Conservation (phyloP, 2,113 vertebrate genomes). For the Otocyon megalotis region DNA sequence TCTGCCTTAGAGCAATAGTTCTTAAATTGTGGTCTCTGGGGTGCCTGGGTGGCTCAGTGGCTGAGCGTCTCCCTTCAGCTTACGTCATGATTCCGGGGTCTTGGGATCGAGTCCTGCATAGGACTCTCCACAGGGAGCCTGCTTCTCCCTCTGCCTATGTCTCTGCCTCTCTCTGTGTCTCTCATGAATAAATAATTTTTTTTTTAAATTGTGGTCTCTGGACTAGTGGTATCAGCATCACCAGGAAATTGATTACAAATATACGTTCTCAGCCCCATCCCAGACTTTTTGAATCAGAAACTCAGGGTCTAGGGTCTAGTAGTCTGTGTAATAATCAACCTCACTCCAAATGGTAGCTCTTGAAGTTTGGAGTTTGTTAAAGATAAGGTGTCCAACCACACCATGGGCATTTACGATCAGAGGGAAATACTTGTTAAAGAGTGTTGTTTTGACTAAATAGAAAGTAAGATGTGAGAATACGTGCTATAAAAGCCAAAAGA, state of each 20-base stretch:
- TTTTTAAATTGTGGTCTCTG: not conserved
- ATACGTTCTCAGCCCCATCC: not conserved
- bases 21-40: not conserved
- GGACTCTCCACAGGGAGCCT: no score
- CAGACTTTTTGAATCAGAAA: not conserved
- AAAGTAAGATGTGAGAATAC: not conserved
- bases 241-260: not conserved
- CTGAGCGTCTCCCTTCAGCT: no score
- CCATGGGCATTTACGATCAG: not conserved
- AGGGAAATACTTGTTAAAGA: not conserved
- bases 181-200: no score
- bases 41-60: no score
- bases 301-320: not conserved
- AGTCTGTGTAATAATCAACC: constrained; percentile 14
- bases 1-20: not conserved
- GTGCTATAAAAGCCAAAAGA: not conserved
- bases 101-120: no score
- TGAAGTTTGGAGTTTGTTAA: not conserved
- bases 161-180: no score
- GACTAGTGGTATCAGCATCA: not conserved
- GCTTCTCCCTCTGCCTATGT: no score
- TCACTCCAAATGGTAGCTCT: not conserved
- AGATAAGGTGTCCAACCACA: not conserved
- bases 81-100: no score
- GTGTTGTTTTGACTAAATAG: not conserved